Base-by-base conservation (phyloP, 2,113 vertebrate species). In the Lasiurus cinereus region DNA sequence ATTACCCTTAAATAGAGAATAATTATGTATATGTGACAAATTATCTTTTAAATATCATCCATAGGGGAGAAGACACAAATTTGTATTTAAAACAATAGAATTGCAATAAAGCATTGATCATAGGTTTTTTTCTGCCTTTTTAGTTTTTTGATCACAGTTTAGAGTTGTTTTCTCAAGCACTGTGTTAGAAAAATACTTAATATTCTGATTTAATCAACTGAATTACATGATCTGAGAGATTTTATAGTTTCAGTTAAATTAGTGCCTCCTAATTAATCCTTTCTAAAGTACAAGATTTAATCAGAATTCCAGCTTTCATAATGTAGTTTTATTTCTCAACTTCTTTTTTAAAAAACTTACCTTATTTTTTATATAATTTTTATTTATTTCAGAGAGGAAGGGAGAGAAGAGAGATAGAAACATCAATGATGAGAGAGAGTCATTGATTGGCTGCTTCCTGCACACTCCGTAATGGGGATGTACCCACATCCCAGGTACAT, bases 261-360 rank as follows among this genome's bases (percentile, higher is more conserved):
- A 79, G 31, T 95, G 46, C 36, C 13, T 90, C 24, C 21, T 86
- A 85, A 80, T 91, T 67, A 92, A 77, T 77, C 18, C 29, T 94
- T 91, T 88, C n/a, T 94, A 22, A 90, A 92, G 62, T 73, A 59
- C 12, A 92, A 15, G 21, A 72, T 85, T 84, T 82, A 54, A 85
- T 95, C 31, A 91, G 77, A 80, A 80, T 88, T 94, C 92, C 93
- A 94, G 74, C 85, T 93, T 96, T 96, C 76, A 95, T 95, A 95
- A 96, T 83, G 87, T 18, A n/a, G 77, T 86, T 59, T 0, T 24
- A 52, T 95, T 96, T 95, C 94, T 92, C 91, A 54, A 0, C 56
- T 62, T 62, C 56, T 62, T 62, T 90, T 90, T 73, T 78, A 46
- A 46, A 46, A 56, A 22, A 62, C 21, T 59, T 59, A 62, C 8